These are phyloP conservation scores for Pteropus rufus DNA, from an alignment of 2,797 vertebrate species.

Conservation along the genomic window DNA sequence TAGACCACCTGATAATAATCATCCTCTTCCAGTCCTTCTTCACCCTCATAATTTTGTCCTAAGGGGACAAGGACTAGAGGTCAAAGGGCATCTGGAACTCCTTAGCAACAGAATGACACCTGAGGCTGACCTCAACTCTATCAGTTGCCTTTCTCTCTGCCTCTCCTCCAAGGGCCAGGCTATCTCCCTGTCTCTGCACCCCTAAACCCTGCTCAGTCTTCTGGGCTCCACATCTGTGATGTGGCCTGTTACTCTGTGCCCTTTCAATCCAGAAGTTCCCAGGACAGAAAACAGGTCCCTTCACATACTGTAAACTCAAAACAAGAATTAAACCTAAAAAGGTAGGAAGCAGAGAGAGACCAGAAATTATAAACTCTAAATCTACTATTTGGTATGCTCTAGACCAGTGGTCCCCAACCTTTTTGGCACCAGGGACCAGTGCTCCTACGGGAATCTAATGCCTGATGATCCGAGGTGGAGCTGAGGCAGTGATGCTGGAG, in stretches of 20 bases:
- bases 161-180: not conserved
- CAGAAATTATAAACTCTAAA: not conserved
- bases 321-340: not conserved
- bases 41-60: constrained; percentile 68
- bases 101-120: not conserved
- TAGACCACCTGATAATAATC: constrained; percentile 72
- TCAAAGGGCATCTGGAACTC: constrained; percentile 12
- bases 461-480: too few species aligned
- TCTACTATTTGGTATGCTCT: not conserved
- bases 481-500: too few species aligned
- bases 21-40: constrained; percentile 38
- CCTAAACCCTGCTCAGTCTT: not conserved
- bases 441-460: too few species aligned
- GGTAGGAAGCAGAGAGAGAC: not conserved
- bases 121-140: not conserved
- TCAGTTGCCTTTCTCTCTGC: not conserved
- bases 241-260: not conserved
- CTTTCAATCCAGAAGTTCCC: not conserved
- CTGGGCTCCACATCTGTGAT: not conserved
- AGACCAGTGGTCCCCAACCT: not conserved
- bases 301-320: not conserved
- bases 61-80: not conserved
- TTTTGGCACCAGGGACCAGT: too few species aligned
- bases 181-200: not conserved
- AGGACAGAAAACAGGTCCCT: not conserved